Percentiles rank a stretch among this genome's conserved stretches.
Evolutionary conservation across 2,113 vertebrate species (phyloP).

Genomic region (Petroica traversi): DNA sequence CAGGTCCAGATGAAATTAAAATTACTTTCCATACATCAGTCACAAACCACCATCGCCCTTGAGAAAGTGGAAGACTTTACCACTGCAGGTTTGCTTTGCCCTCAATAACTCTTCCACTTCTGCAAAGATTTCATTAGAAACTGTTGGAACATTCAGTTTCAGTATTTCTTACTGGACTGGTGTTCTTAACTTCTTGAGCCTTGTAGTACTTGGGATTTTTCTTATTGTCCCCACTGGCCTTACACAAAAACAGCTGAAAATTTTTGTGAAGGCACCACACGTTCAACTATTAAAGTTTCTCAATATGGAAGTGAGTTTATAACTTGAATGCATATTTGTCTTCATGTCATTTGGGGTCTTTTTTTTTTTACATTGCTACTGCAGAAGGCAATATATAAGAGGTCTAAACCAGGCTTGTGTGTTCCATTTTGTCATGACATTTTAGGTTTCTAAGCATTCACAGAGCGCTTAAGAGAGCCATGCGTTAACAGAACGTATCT

Average conservation of each 20-base stretch:
- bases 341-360: background rate
- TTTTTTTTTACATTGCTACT: background rate
- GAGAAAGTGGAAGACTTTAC: background rate
- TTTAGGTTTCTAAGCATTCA: background rate
- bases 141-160: background rate
- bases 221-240: too few species aligned
- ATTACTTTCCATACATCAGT: background rate
- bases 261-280: background rate
- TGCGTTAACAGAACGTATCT: background rate
- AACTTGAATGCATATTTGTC: background rate
- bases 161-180: background rate
- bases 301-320: background rate
- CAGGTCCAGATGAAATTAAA: background rate
- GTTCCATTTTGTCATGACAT: background rate
- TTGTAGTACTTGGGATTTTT: background rate
- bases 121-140: background rate
- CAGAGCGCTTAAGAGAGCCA: rapidly evolving
- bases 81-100: background rate
- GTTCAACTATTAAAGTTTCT: background rate
- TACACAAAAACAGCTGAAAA: background rate
- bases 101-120: background rate
- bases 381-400: background rate
- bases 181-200: background rate
- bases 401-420: background rate
- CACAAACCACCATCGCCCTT: rapidly evolving